phyloP scores from a whole-genome alignment of 2,113 vertebrate species.

The Chionomys nivalis region DNA sequence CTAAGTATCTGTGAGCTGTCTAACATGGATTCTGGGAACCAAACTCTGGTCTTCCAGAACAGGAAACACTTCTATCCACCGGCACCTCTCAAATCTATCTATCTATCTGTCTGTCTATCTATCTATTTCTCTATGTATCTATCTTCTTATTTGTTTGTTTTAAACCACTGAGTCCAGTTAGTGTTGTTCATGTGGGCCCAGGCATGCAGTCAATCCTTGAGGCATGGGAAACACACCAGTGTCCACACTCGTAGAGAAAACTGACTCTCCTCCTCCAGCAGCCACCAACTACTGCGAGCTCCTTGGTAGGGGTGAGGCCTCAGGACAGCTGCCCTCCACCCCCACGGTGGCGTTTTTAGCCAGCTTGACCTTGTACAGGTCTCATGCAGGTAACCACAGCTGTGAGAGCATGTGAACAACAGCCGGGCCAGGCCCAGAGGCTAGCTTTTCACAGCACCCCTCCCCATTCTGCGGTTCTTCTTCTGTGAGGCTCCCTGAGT shows the following conservation, averaged over 20 bases:
- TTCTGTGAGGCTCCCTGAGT: background rate
- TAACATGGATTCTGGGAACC: background rate
- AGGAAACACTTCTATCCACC: background rate
- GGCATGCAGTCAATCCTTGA: background rate
- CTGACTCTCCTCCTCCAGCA: background rate
- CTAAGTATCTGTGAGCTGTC: background rate
- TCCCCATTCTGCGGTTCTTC: background rate
- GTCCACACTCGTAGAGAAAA: background rate
- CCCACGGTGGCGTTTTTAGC: background rate
- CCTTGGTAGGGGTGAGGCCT: background rate
- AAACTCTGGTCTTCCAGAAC: background rate
- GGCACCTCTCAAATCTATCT: background rate
- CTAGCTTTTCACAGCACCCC: background rate
- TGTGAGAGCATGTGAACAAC: background rate
- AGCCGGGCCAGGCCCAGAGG: background rate
- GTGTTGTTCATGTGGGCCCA: background rate
- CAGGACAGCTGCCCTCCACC: too few relatives aligned
- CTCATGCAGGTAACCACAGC: background rate
- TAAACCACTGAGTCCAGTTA: background rate
- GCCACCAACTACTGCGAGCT: background rate
- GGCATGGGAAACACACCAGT: background rate
- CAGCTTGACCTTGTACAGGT: background rate
- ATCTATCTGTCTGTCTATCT: background rate
- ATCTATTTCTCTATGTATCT: background rate
- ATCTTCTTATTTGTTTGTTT: background rate